Conservation (phyloP, 2,888 invertebrate genomes). For the Eupeodes latifasciatus region DNA sequence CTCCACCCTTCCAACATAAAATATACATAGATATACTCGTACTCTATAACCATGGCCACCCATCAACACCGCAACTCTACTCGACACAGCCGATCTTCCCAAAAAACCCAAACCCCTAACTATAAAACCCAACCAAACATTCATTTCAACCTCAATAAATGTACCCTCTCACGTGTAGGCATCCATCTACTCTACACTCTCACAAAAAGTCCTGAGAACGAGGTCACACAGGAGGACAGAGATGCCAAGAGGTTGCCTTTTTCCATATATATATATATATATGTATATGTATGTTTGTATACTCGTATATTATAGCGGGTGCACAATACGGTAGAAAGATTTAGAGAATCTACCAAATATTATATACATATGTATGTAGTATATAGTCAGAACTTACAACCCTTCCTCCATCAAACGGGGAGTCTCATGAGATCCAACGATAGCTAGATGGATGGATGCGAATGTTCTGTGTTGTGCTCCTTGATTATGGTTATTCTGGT, state of each 20-base stretch:
- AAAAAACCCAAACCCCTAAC: conserved; percentile 21
- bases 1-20: conserved; percentile 20
- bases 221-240: conserved; percentile 73
- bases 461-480: conserved; percentile 37
- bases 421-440: conserved; percentile 68
- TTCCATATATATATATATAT: background rate
- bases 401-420: conserved; percentile 8
- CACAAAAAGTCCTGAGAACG: conserved; percentile 61
- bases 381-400: conserved; percentile 1
- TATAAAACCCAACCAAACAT: conserved; percentile 39
- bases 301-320: conserved; percentile 10
- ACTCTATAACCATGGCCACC: conserved; percentile 43
- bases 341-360: conserved; percentile 40
- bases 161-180: conserved; percentile 61
- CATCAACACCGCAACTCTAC: conserved; percentile 35
- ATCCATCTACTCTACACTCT: conserved; percentile 49
- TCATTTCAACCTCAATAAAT: conserved; percentile 72
- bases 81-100: conserved; percentile 56
- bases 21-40: background rate
- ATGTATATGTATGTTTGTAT: too few relatives aligned
- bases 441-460: conserved; percentile 68
- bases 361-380: conserved; percentile 14
- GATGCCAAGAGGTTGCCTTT: conserved; percentile 55
- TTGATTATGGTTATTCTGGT: conserved; percentile 26
- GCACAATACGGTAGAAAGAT: conserved; percentile 52